Conservation (phyloP, 2,888 invertebrate genomes). For the Luperina nickerlii region DNA sequence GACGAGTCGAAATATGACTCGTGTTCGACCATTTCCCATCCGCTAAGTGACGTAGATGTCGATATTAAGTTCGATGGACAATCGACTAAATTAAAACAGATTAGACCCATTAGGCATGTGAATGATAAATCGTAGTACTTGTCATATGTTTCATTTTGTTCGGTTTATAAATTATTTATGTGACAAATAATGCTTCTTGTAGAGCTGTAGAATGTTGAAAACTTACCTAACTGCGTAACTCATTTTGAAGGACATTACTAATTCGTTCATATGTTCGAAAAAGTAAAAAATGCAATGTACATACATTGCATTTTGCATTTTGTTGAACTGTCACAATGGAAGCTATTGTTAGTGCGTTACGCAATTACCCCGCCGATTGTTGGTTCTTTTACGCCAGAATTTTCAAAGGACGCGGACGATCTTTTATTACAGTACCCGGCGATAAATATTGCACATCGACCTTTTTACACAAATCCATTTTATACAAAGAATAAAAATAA, state of each 20-base stretch:
- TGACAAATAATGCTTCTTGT: background rate
- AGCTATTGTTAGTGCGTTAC: too few species aligned
- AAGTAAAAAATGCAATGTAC: background rate
- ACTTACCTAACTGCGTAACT: background rate
- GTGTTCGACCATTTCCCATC: slow-evolving; percentile 91
- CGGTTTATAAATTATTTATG: background rate
- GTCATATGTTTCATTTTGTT: background rate
- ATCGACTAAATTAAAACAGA: slow-evolving; percentile 94
- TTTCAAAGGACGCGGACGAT: background rate
- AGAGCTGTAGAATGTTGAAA: background rate
- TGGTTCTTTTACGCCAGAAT: background rate
- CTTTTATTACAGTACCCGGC: too few species aligned
- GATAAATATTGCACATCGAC: too few species aligned
- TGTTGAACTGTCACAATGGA: background rate
- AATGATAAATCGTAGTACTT: slow-evolving; percentile 43
- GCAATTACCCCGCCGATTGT: background rate
- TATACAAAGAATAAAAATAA: too few species aligned
- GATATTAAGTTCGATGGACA: slow-evolving; percentile 94
- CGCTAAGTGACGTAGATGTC: slow-evolving; percentile 94
- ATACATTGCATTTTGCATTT: too few species aligned
- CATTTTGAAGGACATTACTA: background rate
- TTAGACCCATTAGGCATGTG: slow-evolving; percentile 87
- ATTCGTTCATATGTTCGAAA: background rate
- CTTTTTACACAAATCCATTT: too few species aligned
- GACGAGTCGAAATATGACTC: slow-evolving; percentile 84